Conservation (phyloP, 2,888 invertebrate genomes). For the Apeira syringaria region DNA sequence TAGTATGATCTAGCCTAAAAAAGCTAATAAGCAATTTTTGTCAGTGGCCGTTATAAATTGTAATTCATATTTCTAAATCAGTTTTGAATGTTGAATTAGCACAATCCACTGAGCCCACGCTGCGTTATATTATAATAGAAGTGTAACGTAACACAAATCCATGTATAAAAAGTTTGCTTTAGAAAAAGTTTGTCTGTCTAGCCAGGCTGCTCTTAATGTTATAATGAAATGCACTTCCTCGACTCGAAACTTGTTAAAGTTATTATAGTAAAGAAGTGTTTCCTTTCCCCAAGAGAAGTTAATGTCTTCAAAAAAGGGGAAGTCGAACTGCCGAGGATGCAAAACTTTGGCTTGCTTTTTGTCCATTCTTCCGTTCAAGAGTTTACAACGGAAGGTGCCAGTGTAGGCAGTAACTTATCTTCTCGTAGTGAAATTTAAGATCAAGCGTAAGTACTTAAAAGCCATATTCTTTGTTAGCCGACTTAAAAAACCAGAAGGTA, state of each 20-base stretch:
- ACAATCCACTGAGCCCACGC: too few species aligned
- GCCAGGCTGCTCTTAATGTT: slow-evolving; percentile 23
- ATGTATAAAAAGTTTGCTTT: too few species aligned
- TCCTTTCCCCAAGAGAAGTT: slow-evolving; percentile 40
- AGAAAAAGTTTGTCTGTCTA: slow-evolving; percentile 2
- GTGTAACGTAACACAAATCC: too few species aligned
- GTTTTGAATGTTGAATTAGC: too few species aligned
- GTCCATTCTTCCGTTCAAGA: slow-evolving; percentile 22
- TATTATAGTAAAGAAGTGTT: slow-evolving; percentile 44
- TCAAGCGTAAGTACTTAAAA: too few species aligned
- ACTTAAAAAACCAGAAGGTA: too few species aligned
- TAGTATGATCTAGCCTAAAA: too few species aligned
- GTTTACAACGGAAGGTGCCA: slow-evolving; percentile 11
- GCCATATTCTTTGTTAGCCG: too few species aligned
- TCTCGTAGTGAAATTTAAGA: neutral
- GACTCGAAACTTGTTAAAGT: slow-evolving; percentile 39
- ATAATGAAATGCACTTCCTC: slow-evolving; percentile 37
- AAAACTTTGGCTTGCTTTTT: slow-evolving; percentile 41
- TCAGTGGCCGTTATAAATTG: too few species aligned
- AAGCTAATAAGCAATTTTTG: too few species aligned
- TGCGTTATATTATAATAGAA: too few species aligned
- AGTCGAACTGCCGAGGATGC: slow-evolving; percentile 39
- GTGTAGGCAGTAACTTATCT: slow-evolving; percentile 1
- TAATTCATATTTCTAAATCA: too few species aligned
- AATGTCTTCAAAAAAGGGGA: slow-evolving; percentile 42